A percentile compares a stretch with the other conserved stretches of the same genome.
Evolutionary conservation across 2,797 vertebrate genomes (phyloP).

Genomic region (Bucorvus abyssinicus): DNA sequence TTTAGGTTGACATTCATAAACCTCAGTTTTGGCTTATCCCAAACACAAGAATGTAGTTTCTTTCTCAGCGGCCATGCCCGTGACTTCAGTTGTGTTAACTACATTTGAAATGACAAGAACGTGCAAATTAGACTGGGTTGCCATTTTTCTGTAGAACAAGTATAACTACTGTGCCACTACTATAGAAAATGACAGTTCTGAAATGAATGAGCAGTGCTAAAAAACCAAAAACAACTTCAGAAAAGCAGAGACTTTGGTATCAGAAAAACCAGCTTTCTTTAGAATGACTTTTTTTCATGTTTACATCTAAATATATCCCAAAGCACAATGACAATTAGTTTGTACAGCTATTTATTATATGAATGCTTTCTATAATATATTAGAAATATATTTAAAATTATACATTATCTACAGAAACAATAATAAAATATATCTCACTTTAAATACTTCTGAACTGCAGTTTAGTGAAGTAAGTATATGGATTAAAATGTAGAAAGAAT

Average conservation of each 20-base stretch:
- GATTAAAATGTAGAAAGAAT: background rate
- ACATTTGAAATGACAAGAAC: background rate
- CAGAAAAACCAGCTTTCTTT: background rate
- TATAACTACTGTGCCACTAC: background rate
- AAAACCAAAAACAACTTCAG: background rate
- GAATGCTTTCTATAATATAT: background rate
- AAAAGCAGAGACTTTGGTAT: background rate
- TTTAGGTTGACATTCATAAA: background rate
- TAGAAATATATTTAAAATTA: background rate
- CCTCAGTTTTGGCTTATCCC: background rate
- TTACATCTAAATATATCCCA: background rate
- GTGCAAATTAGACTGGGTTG: background rate
- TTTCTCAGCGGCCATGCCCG: background rate
- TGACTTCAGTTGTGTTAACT: background rate
- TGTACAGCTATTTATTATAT: background rate
- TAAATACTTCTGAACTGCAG: background rate
- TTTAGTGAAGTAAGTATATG: background rate
- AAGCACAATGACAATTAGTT: background rate
- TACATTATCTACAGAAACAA: background rate
- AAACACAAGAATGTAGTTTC: background rate
- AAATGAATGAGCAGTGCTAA: background rate
- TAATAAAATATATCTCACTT: background rate
- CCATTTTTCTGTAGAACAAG: background rate
- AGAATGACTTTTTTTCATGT: background rate
- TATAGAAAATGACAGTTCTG: background rate